Conservation (phyloP, 1,140 invertebrate species). For the Macrosteles quadrilineatus region DNA sequence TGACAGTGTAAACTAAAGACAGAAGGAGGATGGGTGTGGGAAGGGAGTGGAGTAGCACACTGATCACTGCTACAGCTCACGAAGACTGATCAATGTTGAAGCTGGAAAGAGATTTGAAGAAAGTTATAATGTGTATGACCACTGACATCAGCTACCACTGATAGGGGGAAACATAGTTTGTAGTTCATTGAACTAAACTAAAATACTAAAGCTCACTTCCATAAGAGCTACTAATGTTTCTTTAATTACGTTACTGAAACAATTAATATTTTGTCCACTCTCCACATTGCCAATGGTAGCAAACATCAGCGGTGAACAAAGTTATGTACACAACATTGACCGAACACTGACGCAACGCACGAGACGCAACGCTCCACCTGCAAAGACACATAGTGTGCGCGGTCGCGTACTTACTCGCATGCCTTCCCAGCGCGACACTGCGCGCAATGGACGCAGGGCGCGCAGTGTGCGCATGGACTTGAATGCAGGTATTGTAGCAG, state of each 20-base stretch:
- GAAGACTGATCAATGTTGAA: constrained; percentile 1
- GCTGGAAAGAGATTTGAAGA: constrained; percentile 24
- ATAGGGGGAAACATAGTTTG: too few relatives aligned
- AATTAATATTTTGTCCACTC: too few relatives aligned
- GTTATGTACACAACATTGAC: constrained; percentile 1
- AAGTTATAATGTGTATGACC: not conserved
- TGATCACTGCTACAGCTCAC: constrained; percentile 11
- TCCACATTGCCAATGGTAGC: too few relatives aligned
- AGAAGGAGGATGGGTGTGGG: not conserved
- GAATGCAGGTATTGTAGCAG: constrained; percentile 85
- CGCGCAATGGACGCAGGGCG: constrained; percentile 84
- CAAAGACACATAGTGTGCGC: not conserved
- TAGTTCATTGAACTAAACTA: too few relatives aligned
- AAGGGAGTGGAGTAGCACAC: constrained; percentile 1
- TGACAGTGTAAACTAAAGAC: too few relatives aligned
- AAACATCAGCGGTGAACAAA: not conserved
- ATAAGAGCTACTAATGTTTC: too few relatives aligned
- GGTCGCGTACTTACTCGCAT: constrained; percentile 82
- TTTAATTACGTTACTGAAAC: too few relatives aligned
- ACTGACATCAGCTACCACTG: too few relatives aligned
- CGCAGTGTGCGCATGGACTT: constrained; percentile 90
- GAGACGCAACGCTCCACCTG: not conserved
- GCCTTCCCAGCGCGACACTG: constrained; percentile 93
- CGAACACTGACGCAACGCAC: not conserved
- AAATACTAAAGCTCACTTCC: too few relatives aligned